Evolutionary conservation across 1,140 invertebrate species (phyloP), one percentile per base, ranked within the genome.

Genomic region (Pseudobourletiella spinata): DNA sequence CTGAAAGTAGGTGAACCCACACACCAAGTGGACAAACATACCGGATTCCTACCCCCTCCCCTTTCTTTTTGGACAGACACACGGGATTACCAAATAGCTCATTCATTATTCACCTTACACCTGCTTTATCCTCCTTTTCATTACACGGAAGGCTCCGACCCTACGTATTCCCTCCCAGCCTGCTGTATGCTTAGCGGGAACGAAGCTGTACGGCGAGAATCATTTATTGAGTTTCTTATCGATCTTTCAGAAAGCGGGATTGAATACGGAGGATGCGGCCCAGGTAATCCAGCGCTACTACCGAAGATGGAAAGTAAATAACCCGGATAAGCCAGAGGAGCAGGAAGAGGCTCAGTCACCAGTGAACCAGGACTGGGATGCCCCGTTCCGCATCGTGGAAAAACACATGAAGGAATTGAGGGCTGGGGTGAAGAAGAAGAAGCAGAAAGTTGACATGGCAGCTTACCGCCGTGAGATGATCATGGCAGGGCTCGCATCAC

Each of bases 181-280:
- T n/a, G n/a, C n/a, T n/a, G n/a, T n/a, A n/a, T n/a, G n/a, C n/a
- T n/a, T n/a, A n/a, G n/a, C n/a, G n/a, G n/a, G n/a, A n/a, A n/a
- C n/a, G n/a, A n/a, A n/a, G n/a, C n/a, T n/a, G n/a, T n/a, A n/a
- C n/a, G n/a, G n/a, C n/a, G n/a, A n/a, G n/a, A n/a, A n/a, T n/a
- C n/a, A n/a, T n/a, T n/a, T n/a, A n/a, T n/a, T n/a, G n/a, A n/a
- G n/a, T n/a, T n/a, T n/a, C n/a, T n/a, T n/a, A n/a, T n/a, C n/a
- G n/a, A n/a, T 43, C 18, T n/a, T 32, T 2, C 52, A 72, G 66
- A 68, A 61, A 1, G 72, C 80, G 67, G 79, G 80, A 30, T 39
- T 81, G 2, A 75, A 72, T 15, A 73, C 76, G 18, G 77, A 78
- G 20, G 79, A 80, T 28, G 79, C 79, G 2, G 76, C 77, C 0